Conservation (phyloP, 1,140 invertebrate species). For the Caenorhabditis tropicalis region DNA sequence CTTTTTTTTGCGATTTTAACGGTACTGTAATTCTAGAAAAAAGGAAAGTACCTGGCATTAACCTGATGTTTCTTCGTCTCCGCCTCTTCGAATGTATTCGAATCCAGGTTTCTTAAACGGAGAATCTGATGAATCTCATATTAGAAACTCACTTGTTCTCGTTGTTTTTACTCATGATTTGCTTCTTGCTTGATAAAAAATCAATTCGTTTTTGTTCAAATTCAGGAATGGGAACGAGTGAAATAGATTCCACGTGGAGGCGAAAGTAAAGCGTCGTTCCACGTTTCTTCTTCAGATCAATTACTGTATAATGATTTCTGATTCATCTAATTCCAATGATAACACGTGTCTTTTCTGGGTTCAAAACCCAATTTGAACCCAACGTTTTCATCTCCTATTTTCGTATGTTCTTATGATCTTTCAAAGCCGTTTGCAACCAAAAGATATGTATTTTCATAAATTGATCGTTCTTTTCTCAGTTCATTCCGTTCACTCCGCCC, state of each 20-base stretch:
- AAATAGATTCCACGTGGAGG: too few species aligned
- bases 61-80: neutral
- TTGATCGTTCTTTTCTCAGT: constrained; percentile 38
- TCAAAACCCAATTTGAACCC: too few species aligned
- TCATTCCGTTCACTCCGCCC: constrained; percentile 4
- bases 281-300: too few species aligned
- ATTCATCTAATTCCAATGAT: too few species aligned
- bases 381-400: neutral
- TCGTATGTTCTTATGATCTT: constrained; percentile 29
- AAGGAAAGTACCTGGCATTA: neutral
- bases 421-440: neutral
- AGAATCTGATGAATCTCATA: neutral
- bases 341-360: too few species aligned
- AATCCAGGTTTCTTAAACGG: neutral
- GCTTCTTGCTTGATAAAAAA: neutral
- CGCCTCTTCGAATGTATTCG: neutral
- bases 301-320: too few species aligned
- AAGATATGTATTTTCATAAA: neutral
- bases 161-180: neutral
- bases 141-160: neutral
- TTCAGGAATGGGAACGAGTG: too few species aligned
- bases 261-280: too few species aligned
- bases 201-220: too few species aligned
- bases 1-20: too few species aligned
- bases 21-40: too few species aligned